These are phyloP conservation scores for Luffia ferchaultella DNA, from an alignment of 2,888 invertebrate species.

Conservation along the genomic window DNA sequence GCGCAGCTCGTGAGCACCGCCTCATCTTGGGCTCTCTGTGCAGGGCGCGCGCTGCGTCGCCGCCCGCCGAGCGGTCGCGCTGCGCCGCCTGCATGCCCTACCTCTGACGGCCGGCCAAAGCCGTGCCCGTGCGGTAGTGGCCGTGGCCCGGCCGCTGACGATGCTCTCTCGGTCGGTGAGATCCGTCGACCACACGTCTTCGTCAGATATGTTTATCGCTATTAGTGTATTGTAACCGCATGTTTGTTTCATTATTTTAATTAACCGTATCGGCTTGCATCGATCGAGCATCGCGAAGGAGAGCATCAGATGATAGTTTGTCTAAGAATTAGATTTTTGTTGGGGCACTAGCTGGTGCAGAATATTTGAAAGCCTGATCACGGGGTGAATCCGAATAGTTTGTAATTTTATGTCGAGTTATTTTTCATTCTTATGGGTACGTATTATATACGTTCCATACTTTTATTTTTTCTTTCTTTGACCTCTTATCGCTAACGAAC, in stretches of 20 bases:
- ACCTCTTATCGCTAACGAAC: too few relatives aligned
- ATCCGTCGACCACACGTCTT: not conserved
- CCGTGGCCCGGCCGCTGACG: not conserved
- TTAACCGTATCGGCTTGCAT: not conserved
- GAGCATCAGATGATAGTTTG: too few relatives aligned
- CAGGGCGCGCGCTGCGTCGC: slow-evolving; percentile 56
- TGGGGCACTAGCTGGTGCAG: too few relatives aligned
- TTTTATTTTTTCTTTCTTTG: too few relatives aligned
- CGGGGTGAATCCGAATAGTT: too few relatives aligned
- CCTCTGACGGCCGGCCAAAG: slow-evolving; percentile 34
- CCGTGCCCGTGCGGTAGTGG: not conserved
- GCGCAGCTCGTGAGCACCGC: slow-evolving; percentile 59
- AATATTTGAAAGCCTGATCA: too few relatives aligned
- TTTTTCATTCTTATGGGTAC: too few relatives aligned
- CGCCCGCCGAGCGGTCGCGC: slow-evolving; percentile 41
- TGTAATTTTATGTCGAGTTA: too few relatives aligned
- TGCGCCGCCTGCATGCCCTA: slow-evolving; percentile 57
- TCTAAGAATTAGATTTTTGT: too few relatives aligned
- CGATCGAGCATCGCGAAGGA: too few relatives aligned
- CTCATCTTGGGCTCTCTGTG: slow-evolving; percentile 50
- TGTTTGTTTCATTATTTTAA: not conserved
- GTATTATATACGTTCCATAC: too few relatives aligned
- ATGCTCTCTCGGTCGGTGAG: too few relatives aligned
- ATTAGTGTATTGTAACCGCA: not conserved
- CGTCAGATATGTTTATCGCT: not conserved